These are phyloP conservation scores for Dreissena rostriformis DNA, from an alignment of 1,140 invertebrate species.

Conservation along the genomic window DNA sequence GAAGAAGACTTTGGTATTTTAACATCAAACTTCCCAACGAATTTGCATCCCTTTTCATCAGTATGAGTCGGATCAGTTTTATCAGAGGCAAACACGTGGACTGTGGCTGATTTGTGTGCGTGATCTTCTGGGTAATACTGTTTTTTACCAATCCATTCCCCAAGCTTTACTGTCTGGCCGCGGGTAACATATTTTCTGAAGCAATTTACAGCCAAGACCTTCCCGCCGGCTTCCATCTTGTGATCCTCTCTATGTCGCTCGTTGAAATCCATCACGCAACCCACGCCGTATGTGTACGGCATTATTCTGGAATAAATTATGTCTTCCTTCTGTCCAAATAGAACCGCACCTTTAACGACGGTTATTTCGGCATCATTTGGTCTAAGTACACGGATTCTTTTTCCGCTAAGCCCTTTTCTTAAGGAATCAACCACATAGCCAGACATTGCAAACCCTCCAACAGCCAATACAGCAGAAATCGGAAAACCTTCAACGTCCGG, in stretches of 20 bases:
- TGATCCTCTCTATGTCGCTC: slow-evolving; percentile 6
- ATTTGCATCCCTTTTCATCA: slow-evolving; percentile 18
- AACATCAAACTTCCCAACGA: slow-evolving; percentile 26
- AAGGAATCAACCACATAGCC: slow-evolving; percentile 11
- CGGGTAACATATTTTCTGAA: slow-evolving; percentile 20
- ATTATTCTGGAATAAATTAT: slow-evolving; percentile 29
- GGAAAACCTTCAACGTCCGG: neutral
- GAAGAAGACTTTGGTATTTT: slow-evolving; percentile 17
- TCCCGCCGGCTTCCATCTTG: slow-evolving; percentile 10
- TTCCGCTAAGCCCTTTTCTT: neutral
- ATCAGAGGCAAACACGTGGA: slow-evolving; percentile 18
- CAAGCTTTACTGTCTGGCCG: slow-evolving; percentile 35
- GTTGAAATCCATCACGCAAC: slow-evolving; percentile 20
- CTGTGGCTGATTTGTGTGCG: neutral
- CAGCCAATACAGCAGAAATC: slow-evolving; percentile 20
- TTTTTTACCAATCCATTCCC: slow-evolving; percentile 24
- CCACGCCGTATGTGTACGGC: slow-evolving; percentile 32
- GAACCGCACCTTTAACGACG: slow-evolving; percentile 23
- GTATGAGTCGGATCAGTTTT: slow-evolving; percentile 24
- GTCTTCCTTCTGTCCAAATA: slow-evolving; percentile 40
- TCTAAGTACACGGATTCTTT: slow-evolving; percentile 10
- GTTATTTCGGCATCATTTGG: slow-evolving; percentile 27
- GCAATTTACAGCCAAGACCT: slow-evolving; percentile 18
- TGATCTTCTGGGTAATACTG: slow-evolving; percentile 31
- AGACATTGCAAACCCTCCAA: slow-evolving; percentile 32